A percentile compares a stretch with the other conserved stretches of the same genome.
Conservation (phyloP, 1,140 invertebrate genomes). For the Ceratina calcarata region DNA sequence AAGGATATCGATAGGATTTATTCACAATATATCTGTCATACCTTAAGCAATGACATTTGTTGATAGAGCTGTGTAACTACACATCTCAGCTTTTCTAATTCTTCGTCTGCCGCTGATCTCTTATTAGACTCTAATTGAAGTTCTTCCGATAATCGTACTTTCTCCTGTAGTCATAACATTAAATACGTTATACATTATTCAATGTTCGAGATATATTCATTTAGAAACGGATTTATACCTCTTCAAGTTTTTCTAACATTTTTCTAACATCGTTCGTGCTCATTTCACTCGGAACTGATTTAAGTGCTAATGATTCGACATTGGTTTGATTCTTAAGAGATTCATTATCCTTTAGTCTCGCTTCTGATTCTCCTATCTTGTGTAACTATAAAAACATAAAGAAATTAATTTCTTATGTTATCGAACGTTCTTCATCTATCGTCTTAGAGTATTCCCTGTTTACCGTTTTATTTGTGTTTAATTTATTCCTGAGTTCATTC, state of each 20-base stretch:
- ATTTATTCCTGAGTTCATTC: conserved; percentile 68
- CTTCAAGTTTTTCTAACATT: conserved; percentile 66
- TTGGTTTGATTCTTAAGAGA: conserved; percentile 52
- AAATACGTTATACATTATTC: background rate
- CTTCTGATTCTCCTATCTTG: conserved; percentile 66
- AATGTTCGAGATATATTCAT: background rate
- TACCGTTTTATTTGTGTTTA: conserved; percentile 62
- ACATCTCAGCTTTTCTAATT: conserved; percentile 65
- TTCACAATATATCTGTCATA: conserved; percentile 42
- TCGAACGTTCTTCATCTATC: background rate
- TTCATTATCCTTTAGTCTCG: conserved; percentile 64
- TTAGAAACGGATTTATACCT: conserved; percentile 58
- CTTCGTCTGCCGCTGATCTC: conserved; percentile 60
- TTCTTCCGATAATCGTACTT: conserved; percentile 61
- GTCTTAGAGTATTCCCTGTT: background rate
- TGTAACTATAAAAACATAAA: conserved; percentile 55
- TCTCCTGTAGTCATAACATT: conserved; percentile 63
- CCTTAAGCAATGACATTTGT: conserved; percentile 71
- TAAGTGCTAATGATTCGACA: conserved; percentile 54
- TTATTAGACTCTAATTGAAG: conserved; percentile 67
- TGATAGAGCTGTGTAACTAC: conserved; percentile 67
- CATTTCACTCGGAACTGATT: conserved; percentile 30
- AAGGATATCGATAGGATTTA: background rate
- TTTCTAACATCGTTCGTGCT: conserved; percentile 47
- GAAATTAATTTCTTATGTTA: background rate